Evolutionary conservation across 2,113 vertebrate species (phyloP), one percentile per base, ranked within the genome.

Genomic region (Cyprinodon variegatus): DNA sequence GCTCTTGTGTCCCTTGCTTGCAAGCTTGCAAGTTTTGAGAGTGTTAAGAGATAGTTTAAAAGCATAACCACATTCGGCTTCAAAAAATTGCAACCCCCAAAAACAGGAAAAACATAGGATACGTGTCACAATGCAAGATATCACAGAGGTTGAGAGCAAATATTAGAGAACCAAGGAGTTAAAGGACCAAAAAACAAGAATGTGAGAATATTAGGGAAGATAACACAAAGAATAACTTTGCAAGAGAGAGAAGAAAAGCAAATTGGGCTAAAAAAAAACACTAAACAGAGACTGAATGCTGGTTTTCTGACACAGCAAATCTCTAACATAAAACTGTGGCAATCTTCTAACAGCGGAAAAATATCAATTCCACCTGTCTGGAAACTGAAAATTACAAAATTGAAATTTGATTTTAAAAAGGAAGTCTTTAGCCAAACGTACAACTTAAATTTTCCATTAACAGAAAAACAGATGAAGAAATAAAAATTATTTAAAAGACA

Each of bases 201-300:
- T 43, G 40, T 11, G 39, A 46, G n/a, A 20, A 77, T 61, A 64
- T 29, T 62, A 76, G 70, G 17, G n/a, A 73, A 73, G 50, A 61
- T 69, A 70, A 65, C 48, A 29, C 41, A 39, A 46, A 57, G 41
- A 75, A 83, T 62, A 41, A 9, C 41, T 41, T 41, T 41, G 15
- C 1, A 3, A 53, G 14, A 15, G 15, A 53, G 20, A 17, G 17
- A 2, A 17, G 6, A 6, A 5, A 48, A 48, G 12, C 12, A 12
- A 14, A 12, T 29, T 29, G 29, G 29, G 29, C 29, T 29, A 29
- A 29, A 29, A 29, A 29, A 29, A 29, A 29, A 29, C 29, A 2
- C 29, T 29, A 29, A 29, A 29, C 29, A 29, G 29, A 29, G 29
- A 29, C 29, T 29, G 29, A 29, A 29, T 29, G 29, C 29, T 29